Evolutionary conservation across 2,113 vertebrate genomes (phyloP).

Genomic region (Cyanoramphus novaezelandiae): DNA sequence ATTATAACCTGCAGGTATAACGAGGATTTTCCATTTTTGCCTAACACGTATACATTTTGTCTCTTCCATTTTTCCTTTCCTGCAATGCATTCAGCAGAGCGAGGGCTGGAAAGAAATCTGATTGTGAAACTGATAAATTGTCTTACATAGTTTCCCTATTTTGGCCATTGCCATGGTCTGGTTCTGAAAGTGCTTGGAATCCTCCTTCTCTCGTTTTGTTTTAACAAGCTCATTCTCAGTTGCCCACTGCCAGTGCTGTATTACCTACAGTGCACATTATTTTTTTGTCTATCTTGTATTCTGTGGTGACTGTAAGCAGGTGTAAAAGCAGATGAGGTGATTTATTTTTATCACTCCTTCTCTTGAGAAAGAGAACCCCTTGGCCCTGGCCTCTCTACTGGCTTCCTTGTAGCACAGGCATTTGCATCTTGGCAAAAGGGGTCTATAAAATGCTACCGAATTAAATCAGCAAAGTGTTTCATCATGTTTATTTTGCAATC

Average conservation of each 20-base stretch:
- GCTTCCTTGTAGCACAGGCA: neutral
- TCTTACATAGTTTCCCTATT: conserved; percentile 72
- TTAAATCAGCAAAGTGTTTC: neutral
- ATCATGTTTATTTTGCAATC: neutral
- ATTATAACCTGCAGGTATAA: conserved; percentile 41
- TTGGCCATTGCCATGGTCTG: conserved; percentile 67
- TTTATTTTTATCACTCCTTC: conserved; percentile 41
- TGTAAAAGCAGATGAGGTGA: conserved; percentile 30
- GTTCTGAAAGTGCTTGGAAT: conserved; percentile 65
- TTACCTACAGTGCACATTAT: neutral
- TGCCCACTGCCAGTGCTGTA: neutral
- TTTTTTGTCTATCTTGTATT: neutral
- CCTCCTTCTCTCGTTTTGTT: conserved; percentile 59
- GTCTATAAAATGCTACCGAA: neutral
- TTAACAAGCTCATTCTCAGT: conserved; percentile 28
- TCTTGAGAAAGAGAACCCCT: neutral
- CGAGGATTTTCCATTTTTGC: conserved; percentile 55
- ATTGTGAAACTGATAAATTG: conserved; percentile 72
- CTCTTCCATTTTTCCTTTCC: conserved; percentile 46
- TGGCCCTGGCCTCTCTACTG: neutral
- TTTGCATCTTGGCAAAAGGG: conserved; percentile 2
- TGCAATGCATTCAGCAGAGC: conserved; percentile 49
- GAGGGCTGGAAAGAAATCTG: conserved; percentile 64
- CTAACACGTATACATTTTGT: conserved; percentile 10
- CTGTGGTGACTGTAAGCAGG: neutral